Conservation (phyloP, 2,797 vertebrate genomes). For the Clarias platycephalus region DNA sequence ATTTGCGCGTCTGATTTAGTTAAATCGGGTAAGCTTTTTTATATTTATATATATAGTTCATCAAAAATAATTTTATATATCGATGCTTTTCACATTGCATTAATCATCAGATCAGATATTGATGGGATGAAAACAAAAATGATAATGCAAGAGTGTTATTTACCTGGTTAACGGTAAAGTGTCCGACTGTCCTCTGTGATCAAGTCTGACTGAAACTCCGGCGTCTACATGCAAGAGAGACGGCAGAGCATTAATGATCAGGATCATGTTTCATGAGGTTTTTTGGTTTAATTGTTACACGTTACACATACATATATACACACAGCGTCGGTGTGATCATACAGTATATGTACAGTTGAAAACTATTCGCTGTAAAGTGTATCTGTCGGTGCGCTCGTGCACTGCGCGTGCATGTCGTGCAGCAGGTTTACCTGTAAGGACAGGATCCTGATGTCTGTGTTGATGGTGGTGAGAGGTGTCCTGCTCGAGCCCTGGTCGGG, state of each 20-base stretch:
- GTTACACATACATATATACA: not conserved
- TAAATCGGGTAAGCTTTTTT: not conserved
- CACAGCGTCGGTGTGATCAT: not conserved
- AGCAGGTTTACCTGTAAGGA: constrained; percentile 88
- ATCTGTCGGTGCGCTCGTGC: not conserved
- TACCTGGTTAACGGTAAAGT: constrained; percentile 91
- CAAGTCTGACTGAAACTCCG: constrained; percentile 93
- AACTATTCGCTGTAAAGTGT: not conserved
- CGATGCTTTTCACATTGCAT: no score
- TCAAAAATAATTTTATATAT: not conserved
- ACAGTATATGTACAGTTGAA: not conserved
- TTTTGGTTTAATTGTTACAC: no score
- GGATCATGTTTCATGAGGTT: not conserved
- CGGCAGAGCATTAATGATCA: constrained; percentile 38
- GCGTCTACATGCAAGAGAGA: constrained; percentile 79
- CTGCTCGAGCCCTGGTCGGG: constrained; percentile 78
- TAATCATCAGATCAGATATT: not conserved
- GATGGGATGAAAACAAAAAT: no score
- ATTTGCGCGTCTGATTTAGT: not conserved
- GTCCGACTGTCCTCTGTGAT: constrained; percentile 94
- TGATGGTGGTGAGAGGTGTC: constrained; percentile 92
- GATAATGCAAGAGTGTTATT: constrained; percentile 59
- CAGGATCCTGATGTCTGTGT: constrained; percentile 97
- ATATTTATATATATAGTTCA: no score
- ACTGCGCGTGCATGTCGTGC: constrained; percentile 44